phyloP scores from a whole-genome alignment of 2,888 invertebrate genomes.

The Eupithecia abbreviata region DNA sequence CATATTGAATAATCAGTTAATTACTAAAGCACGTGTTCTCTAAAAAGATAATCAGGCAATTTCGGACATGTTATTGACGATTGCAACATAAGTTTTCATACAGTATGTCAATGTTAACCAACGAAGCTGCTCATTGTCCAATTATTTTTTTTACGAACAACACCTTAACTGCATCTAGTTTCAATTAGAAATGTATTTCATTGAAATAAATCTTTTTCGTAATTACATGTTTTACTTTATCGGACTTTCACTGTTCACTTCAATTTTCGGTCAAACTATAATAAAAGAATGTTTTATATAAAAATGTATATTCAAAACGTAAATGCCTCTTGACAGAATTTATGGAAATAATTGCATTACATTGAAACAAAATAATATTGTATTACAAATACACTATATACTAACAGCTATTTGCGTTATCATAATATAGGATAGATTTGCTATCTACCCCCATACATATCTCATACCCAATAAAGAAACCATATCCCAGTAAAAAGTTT shows the following conservation, averaged over 20 bases:
- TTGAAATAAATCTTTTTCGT: not conserved
- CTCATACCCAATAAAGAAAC: constrained; percentile 53
- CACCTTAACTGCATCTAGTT: not conserved
- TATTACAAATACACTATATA: not conserved
- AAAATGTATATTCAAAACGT: constrained; percentile 50
- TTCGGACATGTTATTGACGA: not conserved
- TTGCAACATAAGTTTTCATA: not conserved
- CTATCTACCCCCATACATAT: constrained; percentile 38
- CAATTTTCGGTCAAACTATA: too few relatives aligned
- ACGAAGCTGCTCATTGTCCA: not conserved
- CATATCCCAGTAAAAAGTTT: constrained; percentile 52
- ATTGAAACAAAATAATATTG: constrained; percentile 18
- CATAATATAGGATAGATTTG: constrained; percentile 9
- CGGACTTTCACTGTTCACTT: not conserved
- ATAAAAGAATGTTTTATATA: constrained; percentile 24
- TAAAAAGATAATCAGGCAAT: not conserved
- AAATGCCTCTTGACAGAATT: constrained; percentile 43
- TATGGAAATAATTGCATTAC: constrained; percentile 31
- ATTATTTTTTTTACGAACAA: not conserved
- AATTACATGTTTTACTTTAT: not conserved
- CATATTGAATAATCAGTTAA: constrained; percentile 21
- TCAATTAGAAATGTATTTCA: not conserved
- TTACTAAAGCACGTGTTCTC: not conserved
- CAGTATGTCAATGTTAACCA: not conserved
- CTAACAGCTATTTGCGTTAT: not conserved